phyloP scores from a whole-genome alignment of 2,888 invertebrate genomes.

The Hydriomena furcata region DNA sequence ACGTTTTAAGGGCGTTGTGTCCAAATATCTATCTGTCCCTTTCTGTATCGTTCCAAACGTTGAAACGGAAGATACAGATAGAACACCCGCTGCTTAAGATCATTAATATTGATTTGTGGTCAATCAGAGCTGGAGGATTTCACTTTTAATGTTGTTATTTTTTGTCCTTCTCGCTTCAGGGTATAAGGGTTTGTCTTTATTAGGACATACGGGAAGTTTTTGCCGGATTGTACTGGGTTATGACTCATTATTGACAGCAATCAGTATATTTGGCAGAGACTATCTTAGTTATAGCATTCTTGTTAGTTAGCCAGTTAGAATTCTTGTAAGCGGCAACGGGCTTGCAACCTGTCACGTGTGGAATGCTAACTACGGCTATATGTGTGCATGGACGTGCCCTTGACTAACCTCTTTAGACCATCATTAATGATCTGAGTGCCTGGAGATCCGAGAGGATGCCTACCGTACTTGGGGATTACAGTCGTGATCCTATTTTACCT shows the following conservation, averaged over 20 bases:
- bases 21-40: constrained; percentile 67
- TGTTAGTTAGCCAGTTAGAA: too few relatives aligned
- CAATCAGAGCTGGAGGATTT: constrained; percentile 82
- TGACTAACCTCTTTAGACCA: too few relatives aligned
- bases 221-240: constrained; percentile 9
- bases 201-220: constrained; percentile 24
- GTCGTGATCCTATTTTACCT: too few relatives aligned
- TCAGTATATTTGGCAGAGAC: too few relatives aligned
- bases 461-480: too few relatives aligned
- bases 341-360: too few relatives aligned
- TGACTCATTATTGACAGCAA: constrained; percentile 12
- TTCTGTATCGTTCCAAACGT: constrained; percentile 44
- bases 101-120: constrained; percentile 85
- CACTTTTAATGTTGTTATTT: constrained; percentile 79
- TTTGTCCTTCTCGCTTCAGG: constrained; percentile 52
- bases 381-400: too few relatives aligned
- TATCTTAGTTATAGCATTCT: too few relatives aligned
- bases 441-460: too few relatives aligned
- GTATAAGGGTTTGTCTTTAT: constrained; percentile 55
- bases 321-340: too few relatives aligned
- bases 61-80: constrained; percentile 52
- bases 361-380: too few relatives aligned
- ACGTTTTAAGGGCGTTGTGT: constrained; percentile 81
- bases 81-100: constrained; percentile 78
- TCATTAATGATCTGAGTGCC: too few relatives aligned